Percentiles rank a stretch among this genome's conserved stretches.
Conservation (phyloP, 2,113 vertebrate species). For the Formicarius rufipectus region DNA sequence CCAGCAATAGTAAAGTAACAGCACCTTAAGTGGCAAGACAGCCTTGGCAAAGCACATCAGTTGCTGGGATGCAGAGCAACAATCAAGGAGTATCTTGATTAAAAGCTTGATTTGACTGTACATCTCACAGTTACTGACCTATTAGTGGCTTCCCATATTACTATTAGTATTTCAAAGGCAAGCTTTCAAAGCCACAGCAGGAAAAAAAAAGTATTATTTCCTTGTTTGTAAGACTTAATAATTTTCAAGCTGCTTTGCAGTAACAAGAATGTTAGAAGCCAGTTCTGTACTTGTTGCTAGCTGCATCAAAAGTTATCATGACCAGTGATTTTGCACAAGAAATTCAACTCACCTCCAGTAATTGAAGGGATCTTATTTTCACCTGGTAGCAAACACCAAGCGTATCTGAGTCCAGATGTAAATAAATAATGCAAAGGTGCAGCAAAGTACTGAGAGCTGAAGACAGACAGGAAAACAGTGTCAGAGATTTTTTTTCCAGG, state of each 20-base stretch:
- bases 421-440: neutral
- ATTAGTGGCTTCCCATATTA: neutral
- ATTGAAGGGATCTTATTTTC: neutral
- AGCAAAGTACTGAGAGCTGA: neutral
- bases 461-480: neutral
- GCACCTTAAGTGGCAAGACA: neutral
- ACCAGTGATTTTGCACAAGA: neutral
- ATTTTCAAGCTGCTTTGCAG: neutral
- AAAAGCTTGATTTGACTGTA: neutral
- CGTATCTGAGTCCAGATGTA: neutral
- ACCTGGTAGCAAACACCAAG: neutral
- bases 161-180: neutral
- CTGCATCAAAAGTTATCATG: neutral
- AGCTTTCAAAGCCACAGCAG: neutral
- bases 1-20: rapidly evolving
- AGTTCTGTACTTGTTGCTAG: neutral
- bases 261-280: neutral
- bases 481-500: neutral
- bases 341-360: neutral
- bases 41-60: neutral
- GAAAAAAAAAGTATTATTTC: neutral
- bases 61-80: neutral
- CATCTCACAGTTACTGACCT: neutral
- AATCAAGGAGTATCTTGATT: neutral
- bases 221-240: neutral